phyloP scores from a whole-genome alignment of 2,888 invertebrate genomes.

The Polyommatus icarus region DNA sequence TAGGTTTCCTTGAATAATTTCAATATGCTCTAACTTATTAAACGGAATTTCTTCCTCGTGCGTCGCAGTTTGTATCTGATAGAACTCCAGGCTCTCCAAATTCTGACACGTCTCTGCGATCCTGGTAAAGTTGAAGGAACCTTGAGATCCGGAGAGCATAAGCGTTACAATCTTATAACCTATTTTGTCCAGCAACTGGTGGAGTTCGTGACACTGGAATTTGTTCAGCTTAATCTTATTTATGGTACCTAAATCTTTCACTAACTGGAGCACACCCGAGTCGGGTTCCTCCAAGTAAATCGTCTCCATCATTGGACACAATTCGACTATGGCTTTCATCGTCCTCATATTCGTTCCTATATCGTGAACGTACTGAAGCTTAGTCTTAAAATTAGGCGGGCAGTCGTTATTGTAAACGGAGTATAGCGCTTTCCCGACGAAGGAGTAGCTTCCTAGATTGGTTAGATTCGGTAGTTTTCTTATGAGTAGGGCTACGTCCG shows the following conservation, averaged over 20 bases:
- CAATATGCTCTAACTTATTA: conserved; percentile 82
- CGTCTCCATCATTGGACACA: conserved; percentile 83
- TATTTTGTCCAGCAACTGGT: conserved; percentile 77
- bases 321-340: conserved; percentile 79
- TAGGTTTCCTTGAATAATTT: conserved; percentile 84
- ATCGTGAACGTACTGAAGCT: conserved; percentile 84
- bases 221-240: conserved; percentile 82
- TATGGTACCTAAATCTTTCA: conserved; percentile 73
- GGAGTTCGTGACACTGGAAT: conserved; percentile 82
- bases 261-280: conserved; percentile 71
- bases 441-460: conserved; percentile 84
- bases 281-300: conserved; percentile 84
- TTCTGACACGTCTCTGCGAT: conserved; percentile 81
- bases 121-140: conserved; percentile 80
- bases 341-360: conserved; percentile 81
- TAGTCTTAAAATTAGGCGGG: conserved; percentile 79
- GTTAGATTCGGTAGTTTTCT: conserved; percentile 83
- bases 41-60: conserved; percentile 80
- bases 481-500: conserved; percentile 82
- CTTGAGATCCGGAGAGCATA: conserved; percentile 80
- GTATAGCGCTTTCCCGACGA: conserved; percentile 82
- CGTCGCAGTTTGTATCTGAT: conserved; percentile 82
- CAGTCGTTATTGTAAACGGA: conserved; percentile 78
- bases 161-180: conserved; percentile 78
- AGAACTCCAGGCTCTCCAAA: conserved; percentile 83